Evolutionary conservation across 1,140 invertebrate species (phyloP).

Genomic region (Limonius californicus): DNA sequence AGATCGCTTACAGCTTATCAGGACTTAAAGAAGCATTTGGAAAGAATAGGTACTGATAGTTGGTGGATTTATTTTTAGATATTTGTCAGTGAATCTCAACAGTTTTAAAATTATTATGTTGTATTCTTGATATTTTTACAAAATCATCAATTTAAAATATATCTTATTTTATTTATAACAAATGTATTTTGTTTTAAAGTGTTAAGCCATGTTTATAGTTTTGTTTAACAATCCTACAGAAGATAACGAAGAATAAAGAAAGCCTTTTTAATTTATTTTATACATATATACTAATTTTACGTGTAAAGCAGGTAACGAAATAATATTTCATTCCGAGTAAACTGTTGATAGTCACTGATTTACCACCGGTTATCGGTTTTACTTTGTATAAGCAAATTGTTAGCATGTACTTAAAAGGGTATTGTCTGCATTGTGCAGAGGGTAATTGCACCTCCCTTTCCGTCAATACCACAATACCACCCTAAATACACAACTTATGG

Average conservation of each 20-base stretch:
- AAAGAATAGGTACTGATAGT: constrained; percentile 20
- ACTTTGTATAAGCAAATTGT: constrained; percentile 2
- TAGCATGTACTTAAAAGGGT: constrained; percentile 7
- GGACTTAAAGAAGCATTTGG: constrained; percentile 28
- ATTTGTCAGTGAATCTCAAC: neutral
- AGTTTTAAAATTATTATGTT: neutral
- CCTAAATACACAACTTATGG: constrained; percentile 8
- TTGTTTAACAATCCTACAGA: too few relatives aligned
- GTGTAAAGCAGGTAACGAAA: too few relatives aligned
- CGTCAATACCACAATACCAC: constrained; percentile 7
- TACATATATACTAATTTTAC: too few relatives aligned
- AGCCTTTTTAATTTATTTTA: too few relatives aligned
- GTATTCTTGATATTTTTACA: too few relatives aligned
- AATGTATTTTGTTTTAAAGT: too few relatives aligned
- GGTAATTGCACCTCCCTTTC: constrained; percentile 12
- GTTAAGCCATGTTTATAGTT: too few relatives aligned
- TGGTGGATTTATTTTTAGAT: constrained; percentile 18
- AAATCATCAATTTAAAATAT: too few relatives aligned
- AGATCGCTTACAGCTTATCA: constrained; percentile 30
- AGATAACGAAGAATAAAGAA: too few relatives aligned
- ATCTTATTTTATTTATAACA: too few relatives aligned
- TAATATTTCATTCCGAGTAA: too few relatives aligned
- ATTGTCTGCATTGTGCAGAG: constrained; percentile 13
- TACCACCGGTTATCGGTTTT: constrained; percentile 2
- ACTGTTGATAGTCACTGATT: neutral